Evolutionary conservation across 1,140 invertebrate species (phyloP).

Genomic region (Zaprionus ornatus): DNA sequence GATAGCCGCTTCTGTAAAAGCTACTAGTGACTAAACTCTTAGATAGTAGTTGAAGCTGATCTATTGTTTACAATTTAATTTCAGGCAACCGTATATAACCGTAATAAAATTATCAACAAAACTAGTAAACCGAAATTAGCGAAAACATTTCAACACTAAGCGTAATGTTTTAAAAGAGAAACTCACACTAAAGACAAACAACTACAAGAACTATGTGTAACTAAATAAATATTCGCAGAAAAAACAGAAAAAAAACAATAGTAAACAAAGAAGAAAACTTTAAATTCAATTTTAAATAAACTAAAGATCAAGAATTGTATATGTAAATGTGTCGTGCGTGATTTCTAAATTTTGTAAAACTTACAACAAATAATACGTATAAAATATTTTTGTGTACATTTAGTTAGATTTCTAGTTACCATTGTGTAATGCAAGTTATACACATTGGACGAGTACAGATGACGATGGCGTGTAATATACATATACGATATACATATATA

Average conservation of each 20-base stretch:
- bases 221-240: constrained; percentile 25
- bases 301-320: constrained; percentile 53
- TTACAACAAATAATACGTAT: constrained; percentile 29
- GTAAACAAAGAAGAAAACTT: constrained; percentile 14
- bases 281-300: constrained; percentile 48
- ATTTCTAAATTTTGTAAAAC: constrained; percentile 70
- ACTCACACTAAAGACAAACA: constrained; percentile 23
- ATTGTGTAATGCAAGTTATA: constrained; percentile 58
- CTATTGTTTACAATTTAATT: constrained; percentile 60
- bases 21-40: constrained; percentile 69
- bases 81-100: constrained; percentile 57
- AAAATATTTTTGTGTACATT: constrained; percentile 50
- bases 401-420: constrained; percentile 67
- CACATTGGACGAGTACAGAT: constrained; percentile 37
- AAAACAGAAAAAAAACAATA: constrained; percentile 17
- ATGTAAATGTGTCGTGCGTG: constrained; percentile 74
- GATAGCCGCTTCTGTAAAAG: constrained; percentile 70
- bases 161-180: constrained; percentile 58
- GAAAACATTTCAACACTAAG: constrained; percentile 52
- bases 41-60: constrained; percentile 58
- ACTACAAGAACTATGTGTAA: constrained; percentile 25
- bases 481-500: constrained; percentile 31
- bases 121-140: constrained; percentile 45
- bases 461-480: constrained; percentile 42
- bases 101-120: constrained; percentile 57